A percentile compares a stretch with the other conserved stretches of the same genome.
phyloP scores from a whole-genome alignment of 2,888 invertebrate species.

The Ectemnius continuus region DNA sequence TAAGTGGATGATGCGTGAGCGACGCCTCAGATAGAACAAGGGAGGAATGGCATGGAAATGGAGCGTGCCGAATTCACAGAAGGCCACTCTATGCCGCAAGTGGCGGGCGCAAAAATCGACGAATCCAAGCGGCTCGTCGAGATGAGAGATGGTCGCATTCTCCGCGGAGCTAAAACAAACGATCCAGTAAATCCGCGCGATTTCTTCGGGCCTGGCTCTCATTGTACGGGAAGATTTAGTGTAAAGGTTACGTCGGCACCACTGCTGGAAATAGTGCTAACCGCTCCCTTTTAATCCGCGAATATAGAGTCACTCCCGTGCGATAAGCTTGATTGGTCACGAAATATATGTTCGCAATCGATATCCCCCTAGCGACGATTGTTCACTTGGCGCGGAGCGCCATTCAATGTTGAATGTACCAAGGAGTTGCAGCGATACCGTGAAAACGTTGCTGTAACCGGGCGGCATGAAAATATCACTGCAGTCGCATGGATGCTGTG shows the following conservation, averaged over 20 bases:
- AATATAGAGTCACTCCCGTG: constrained; percentile 20
- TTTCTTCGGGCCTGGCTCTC: constrained; percentile 47
- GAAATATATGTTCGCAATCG: constrained; percentile 1
- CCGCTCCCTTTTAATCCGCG: constrained; percentile 25
- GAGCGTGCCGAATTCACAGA: constrained; percentile 51
- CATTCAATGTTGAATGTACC: too few species aligned
- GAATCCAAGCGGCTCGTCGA: constrained; percentile 32
- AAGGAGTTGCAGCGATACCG: neutral
- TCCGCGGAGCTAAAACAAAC: constrained; percentile 51
- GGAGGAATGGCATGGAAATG: constrained; percentile 52
- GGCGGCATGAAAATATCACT: neutral
- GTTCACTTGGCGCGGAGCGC: too few species aligned
- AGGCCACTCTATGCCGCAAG: constrained; percentile 46
- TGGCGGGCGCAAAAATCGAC: constrained; percentile 41
- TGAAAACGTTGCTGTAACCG: constrained; percentile 16
- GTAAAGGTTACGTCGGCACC: constrained; percentile 45
- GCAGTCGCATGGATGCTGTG: constrained; percentile 4
- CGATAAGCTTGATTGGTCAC: too few species aligned
- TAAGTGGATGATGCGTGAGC: constrained; percentile 5
- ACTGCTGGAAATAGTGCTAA: constrained; percentile 33
- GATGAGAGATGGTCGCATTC: constrained; percentile 55
- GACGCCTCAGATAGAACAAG: constrained; percentile 38
- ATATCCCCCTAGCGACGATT: constrained; percentile 5
- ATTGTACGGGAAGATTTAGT: constrained; percentile 42
- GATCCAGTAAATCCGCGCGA: constrained; percentile 56